Evolutionary conservation across 1,140 invertebrate genomes (phyloP), one percentile per base, ranked within the genome.

Genomic region (Drosophila cardini): DNA sequence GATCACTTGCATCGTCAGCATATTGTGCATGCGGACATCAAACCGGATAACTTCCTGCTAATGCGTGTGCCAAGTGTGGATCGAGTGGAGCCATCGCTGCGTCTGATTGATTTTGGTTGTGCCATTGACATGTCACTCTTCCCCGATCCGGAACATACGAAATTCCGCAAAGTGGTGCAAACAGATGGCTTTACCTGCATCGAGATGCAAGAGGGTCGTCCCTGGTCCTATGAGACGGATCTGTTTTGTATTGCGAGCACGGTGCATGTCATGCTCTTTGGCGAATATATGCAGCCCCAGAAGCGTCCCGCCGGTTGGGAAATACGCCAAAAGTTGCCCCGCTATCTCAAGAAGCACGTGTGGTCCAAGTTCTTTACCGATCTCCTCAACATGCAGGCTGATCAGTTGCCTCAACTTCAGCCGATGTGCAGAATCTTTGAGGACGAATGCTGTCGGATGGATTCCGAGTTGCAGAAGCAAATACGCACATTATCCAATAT

Each of bases 11-110:
- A 99, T 80, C 95, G 96, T 81, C 96, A 96, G 80, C 95, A 96
- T 92, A 98, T 99, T 61, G 96, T 99, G 62, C 98, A 99, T 92
- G 98, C 96, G 4, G 98, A 99, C 92, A 97, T 99, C 30, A 99
- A 99, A 92, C 98, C 98, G 1, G 98, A 99, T 89, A 99, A 99
- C 92, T 98, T 99, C 92, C 93, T 99, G 77, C 93, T 99, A 45
- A 95, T 96, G 93, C 87, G 90, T 21, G 87, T 91, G 16, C 90
- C 90, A 13, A 90, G 71, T 34, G 80, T 89, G 38, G 90, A 91
- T 57, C 74, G 63, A 18, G 50, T 69, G 34, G 43, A 80, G 62
- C 95, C 95, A 40, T 95, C 94, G 15, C 93, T 98, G 69, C 95
- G 96, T 72, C 92, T 98, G 13, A 98, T 97, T 82, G 97, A 98